A percentile compares a stretch with the other conserved stretches of the same genome.
These are phyloP conservation scores for Tinea trinotella DNA, from an alignment of 2,888 invertebrate genomes.

Conservation along the genomic window DNA sequence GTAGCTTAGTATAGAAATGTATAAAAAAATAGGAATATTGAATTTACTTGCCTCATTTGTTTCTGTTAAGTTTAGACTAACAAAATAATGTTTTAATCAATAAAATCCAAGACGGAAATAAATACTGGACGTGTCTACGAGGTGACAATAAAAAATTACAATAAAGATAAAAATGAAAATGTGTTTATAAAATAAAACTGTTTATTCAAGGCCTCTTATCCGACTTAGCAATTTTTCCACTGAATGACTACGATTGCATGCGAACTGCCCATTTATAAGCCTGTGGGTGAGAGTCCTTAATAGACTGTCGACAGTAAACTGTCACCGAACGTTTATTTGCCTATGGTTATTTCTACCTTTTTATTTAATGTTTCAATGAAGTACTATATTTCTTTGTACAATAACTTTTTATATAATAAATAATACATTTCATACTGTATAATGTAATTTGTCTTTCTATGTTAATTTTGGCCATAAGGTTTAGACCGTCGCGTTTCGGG, in stretches of 20 bases:
- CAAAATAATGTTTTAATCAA: not conserved
- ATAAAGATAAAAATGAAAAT: slow-evolving; percentile 10
- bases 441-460: too few species aligned
- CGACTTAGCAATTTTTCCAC: slow-evolving; percentile 42
- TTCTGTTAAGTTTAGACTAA: too few species aligned
- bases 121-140: not conserved
- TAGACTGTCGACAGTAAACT: slow-evolving; percentile 68
- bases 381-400: not conserved
- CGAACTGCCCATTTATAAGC: slow-evolving; percentile 55
- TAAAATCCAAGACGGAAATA: not conserved
- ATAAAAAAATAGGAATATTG: too few species aligned
- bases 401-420: too few species aligned
- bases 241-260: slow-evolving; percentile 55
- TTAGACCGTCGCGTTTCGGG: too few species aligned
- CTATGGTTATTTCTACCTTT: not conserved
- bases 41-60: too few species aligned
- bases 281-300: slow-evolving; percentile 60
- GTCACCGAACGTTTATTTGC: slow-evolving; percentile 57
- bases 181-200: slow-evolving; percentile 34
- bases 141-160: not conserved
- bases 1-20: too few species aligned
- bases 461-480: too few species aligned
- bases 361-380: not conserved
- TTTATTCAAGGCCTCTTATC: slow-evolving; percentile 49
- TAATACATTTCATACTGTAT: too few species aligned